Evolutionary conservation across 1,140 invertebrate species (phyloP).

Genomic region (Tachypleus tridentatus): DNA sequence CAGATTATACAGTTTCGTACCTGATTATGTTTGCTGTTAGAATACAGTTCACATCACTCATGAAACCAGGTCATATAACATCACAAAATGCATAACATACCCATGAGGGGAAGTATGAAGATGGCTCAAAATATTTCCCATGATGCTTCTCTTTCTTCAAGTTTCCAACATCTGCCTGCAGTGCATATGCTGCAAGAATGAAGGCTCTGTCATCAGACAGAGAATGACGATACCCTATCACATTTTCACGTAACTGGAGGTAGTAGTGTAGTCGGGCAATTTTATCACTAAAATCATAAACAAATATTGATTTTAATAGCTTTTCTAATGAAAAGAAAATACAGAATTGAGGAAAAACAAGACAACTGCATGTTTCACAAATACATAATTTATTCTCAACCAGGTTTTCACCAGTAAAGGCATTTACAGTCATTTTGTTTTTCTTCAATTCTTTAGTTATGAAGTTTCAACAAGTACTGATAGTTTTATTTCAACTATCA

Average conservation of each 20-base stretch:
- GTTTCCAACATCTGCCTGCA: conserved; percentile 85
- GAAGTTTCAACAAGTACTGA: no score
- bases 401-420: no score
- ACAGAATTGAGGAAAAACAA: background rate
- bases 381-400: no score
- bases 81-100: conserved; percentile 28
- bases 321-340: conserved; percentile 1
- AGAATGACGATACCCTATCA: conserved; percentile 40
- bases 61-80: conserved; percentile 6
- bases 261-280: conserved; percentile 84
- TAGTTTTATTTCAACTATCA: no score
- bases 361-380: conserved; percentile 19
- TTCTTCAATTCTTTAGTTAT: no score
- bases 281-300: conserved; percentile 53
- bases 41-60: no score
- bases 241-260: conserved; percentile 81
- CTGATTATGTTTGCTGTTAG: no score
- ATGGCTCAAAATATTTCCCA: conserved; percentile 45
- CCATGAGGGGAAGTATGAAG: conserved; percentile 64
- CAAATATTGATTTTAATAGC: conserved; percentile 10
- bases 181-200: conserved; percentile 65
- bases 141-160: conserved; percentile 33
- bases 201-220: conserved; percentile 55
- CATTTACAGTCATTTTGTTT: no score
- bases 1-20: no score